Conservation (phyloP, 35 echinoderm and acorn worm genomes). For the Hemicentrotus pulcherrimus region DNA sequence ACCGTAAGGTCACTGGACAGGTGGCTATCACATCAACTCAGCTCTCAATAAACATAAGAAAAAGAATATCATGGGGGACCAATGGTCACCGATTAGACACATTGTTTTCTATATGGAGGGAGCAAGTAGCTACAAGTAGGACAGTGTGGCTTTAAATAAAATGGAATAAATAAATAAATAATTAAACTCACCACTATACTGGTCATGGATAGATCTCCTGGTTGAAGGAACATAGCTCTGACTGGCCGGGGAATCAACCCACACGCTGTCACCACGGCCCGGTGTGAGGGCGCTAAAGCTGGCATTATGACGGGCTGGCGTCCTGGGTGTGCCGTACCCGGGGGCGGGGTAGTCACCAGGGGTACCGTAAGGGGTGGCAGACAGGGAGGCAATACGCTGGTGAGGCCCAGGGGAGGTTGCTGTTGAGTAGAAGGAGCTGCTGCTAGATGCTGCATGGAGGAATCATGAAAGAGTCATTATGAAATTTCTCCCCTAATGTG, state of each 20-base stretch:
- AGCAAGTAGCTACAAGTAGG: too few species aligned
- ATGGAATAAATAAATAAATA: too few species aligned
- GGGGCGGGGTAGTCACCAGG: background rate
- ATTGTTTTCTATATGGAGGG: too few species aligned
- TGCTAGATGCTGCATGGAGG: background rate
- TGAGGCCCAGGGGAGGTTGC: conserved; percentile 4
- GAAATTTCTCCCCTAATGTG: background rate
- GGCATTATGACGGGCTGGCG: background rate
- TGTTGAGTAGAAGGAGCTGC: background rate
- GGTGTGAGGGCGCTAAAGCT: conserved; percentile 14
- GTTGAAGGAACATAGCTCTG: conserved; percentile 5
- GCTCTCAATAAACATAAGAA: too few species aligned
- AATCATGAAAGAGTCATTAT: background rate
- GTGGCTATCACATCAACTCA: too few species aligned
- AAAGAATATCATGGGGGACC: too few species aligned
- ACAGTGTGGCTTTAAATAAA: too few species aligned
- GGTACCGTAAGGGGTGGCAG: background rate
- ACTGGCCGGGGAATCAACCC: background rate
- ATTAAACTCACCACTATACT: background rate
- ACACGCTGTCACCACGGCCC: background rate
- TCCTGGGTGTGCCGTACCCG: background rate
- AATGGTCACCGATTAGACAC: too few species aligned
- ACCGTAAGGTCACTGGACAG: too few species aligned
- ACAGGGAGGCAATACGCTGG: conserved; percentile 19
- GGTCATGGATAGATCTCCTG: background rate